Evolutionary conservation across 2,888 invertebrate genomes (phyloP), one percentile per base, ranked within the genome.

Genomic region (Leptinotarsa peninsularis): DNA sequence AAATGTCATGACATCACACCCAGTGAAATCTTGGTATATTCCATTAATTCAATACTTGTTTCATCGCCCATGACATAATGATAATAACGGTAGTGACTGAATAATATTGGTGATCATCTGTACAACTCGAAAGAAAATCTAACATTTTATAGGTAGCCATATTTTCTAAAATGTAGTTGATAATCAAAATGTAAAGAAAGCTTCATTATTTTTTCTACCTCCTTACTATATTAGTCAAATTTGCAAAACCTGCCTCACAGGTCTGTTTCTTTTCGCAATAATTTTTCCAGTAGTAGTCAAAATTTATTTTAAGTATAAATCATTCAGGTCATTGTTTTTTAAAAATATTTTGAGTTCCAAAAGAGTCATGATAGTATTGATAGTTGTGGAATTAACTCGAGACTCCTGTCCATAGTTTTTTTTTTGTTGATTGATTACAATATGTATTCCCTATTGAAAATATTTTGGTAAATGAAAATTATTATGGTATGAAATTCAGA

Each of bases 141-240:
- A 77, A 77, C 76, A 72, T 79, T 79, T 77, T 79, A 74, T 76
- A 78, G 74, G 76, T 73, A 79, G 73, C 72, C 74, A 79, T 79
- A 79, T 78, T 79, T 79, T 79, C 71, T 78, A 78, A 75, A 73
- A 75, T 72, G 73, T 78, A 78, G 75, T 75, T 49, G 58, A 49
- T 74, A 76, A 78, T 76, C 74, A 76, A 74, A 75, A 75, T 78
- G 69, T 75, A 75, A 72, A 74, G 71, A 70, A 67, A 72, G 71
- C 68, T 68, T 71, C 21, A 33, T 75, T 73, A 71, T 66, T 75
- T 78, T 54, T 76, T 74, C 69, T 74, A 67, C 75, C 67, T 71
- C 75, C 74, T 69, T 70, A 60, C 50, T 73, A 33, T 67, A 73
- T 70, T 58, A 27, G 58, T 43, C 54, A 56, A 49, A 49, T 58